These are phyloP conservation scores for Micromys minutus DNA, from an alignment of 2,113 vertebrate genomes.

Conservation along the genomic window DNA sequence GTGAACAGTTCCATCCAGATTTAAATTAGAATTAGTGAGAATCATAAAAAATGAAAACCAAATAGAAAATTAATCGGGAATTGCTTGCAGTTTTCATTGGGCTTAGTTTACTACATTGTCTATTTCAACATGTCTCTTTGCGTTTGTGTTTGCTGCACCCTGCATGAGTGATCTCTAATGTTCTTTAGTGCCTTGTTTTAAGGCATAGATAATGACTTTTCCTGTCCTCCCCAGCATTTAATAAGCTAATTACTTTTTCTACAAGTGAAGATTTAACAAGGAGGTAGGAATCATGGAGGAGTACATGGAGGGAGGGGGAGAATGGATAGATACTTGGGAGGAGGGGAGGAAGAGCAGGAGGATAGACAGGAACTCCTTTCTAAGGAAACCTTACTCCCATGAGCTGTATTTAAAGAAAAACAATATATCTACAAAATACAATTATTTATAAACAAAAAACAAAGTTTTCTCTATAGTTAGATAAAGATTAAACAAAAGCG, in stretches of 20 bases:
- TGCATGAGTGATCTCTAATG: neutral
- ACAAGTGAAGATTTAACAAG: neutral
- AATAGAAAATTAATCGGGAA: slow-evolving; percentile 56
- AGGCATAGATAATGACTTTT: neutral
- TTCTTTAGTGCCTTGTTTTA: slow-evolving; percentile 15
- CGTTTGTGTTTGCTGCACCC: neutral
- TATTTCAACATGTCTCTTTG: neutral
- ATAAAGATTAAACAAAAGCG: neutral
- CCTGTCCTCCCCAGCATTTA: neutral
- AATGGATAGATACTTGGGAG: neutral
- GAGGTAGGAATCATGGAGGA: neutral
- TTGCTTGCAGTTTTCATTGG: slow-evolving; percentile 46
- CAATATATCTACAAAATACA: neutral
- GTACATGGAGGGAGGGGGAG: neutral
- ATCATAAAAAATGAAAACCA: slow-evolving; percentile 63
- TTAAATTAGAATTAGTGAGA: slow-evolving; percentile 56
- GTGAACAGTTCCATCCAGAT: slow-evolving; percentile 8
- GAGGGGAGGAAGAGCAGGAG: neutral
- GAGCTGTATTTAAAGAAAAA: slow-evolving; percentile 35
- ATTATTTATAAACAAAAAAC: neutral
- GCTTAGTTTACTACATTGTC: slow-evolving; percentile 40
- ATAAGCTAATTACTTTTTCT: slow-evolving; percentile 34
- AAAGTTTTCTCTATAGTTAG: neutral
- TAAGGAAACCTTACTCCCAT: neutral
- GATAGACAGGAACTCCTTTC: neutral